Base-by-base conservation (phyloP, 2,113 vertebrate genomes). In the Fulica atra region DNA sequence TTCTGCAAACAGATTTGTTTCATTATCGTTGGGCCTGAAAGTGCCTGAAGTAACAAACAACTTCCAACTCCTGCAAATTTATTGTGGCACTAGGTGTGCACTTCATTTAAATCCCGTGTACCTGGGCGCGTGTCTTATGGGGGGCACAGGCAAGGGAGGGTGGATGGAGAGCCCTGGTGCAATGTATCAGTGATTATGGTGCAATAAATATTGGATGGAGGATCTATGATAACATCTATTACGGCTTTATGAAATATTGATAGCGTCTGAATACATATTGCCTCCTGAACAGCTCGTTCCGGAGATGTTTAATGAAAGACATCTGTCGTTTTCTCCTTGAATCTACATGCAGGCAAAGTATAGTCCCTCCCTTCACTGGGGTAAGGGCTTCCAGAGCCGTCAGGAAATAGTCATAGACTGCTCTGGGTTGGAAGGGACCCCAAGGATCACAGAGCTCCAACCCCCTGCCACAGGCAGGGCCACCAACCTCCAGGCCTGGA, bases 251-350 rank as follows among this genome's bases (percentile, higher is more conserved):
- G 97, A 97, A 97, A 97, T 96, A 97, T 97, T 97, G 95, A 97
- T 97, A 46, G 95, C 9, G n/a, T 70, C 95, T 96, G 97, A 96
- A 97, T 96, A 95, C 94, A 96, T 93, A 95, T 96, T 97, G 91
- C 94, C 95, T 97, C 85, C 96, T 91, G 93, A 97, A 92, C 93
- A 97, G 96, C 96, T 97, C 92, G 10, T 96, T 95, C 94, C 12
- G 20, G 95, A 92, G 97, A 93, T 93, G 96, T 94, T 97, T 97
- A 97, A 97, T 97, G 97, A 97, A 97, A 97, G 96, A 97, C 96
- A 97, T 96, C 96, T 96, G 96, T 97, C 73, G 95, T 80, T 96
- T 96, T 83, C 95, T 83, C 96, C 95, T 94, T 94, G 66, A 90
- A 81, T 97, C 93, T 85, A 86, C 89, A 70, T 8, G 63, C 92